phyloP scores from a whole-genome alignment of 2,113 vertebrate species.

The Triplophysa rosa region DNA sequence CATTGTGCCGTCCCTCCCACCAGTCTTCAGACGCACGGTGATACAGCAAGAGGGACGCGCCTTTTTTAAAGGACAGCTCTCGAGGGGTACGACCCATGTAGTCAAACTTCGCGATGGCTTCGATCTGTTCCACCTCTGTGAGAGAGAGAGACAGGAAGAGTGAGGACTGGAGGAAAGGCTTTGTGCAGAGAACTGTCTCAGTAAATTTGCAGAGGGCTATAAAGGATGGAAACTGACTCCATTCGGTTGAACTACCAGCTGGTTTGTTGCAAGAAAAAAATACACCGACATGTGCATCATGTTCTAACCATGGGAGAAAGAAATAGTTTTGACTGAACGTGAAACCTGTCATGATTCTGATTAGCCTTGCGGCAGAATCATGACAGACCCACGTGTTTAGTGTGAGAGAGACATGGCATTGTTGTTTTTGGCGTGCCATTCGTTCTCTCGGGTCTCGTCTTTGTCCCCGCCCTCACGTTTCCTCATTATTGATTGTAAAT shows the following conservation, averaged over 20 bases:
- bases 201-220: conserved; percentile 23
- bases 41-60: conserved; percentile 92
- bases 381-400: too few relatives aligned
- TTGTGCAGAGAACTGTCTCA: conserved; percentile 10
- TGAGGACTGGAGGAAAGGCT: background rate
- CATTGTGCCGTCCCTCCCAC: conserved; percentile 98
- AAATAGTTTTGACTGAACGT: too few relatives aligned
- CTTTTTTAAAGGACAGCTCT: conserved; percentile 97
- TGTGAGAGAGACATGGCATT: too few relatives aligned
- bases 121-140: conserved; percentile 95
- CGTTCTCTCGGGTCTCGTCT: too few relatives aligned
- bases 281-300: too few relatives aligned
- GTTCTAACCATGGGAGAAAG: too few relatives aligned
- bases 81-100: conserved; percentile 88
- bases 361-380: too few relatives aligned
- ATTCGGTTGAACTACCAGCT: background rate
- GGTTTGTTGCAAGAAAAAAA: conserved; percentile 1
- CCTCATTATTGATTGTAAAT: too few relatives aligned
- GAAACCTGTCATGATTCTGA: too few relatives aligned
- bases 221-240: too few relatives aligned
- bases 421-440: too few relatives aligned
- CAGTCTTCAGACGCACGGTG: conserved; percentile 95
- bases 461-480: too few relatives aligned
- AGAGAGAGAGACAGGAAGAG: background rate
- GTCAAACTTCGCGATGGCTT: conserved; percentile 99